These are phyloP conservation scores for Cirrhinus molitorella DNA, from an alignment of 2,797 vertebrate genomes.

Conservation along the genomic window DNA sequence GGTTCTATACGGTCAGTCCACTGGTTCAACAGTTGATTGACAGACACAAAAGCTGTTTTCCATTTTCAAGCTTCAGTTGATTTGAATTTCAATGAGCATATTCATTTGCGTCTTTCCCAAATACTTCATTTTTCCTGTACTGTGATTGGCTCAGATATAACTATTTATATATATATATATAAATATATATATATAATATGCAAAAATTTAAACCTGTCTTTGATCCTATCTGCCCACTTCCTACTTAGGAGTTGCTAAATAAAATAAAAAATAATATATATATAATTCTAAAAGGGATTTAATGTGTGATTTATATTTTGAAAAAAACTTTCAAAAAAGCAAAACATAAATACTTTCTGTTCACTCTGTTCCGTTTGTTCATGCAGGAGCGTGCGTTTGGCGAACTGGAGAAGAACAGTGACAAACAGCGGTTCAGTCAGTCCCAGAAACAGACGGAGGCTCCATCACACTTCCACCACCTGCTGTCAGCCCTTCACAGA, in stretches of 20 bases:
- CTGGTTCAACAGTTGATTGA: background rate
- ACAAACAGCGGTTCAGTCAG: slow-evolving; percentile 79
- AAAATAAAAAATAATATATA: too few species aligned
- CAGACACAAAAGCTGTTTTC: too few species aligned
- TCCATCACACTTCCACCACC: slow-evolving; percentile 84
- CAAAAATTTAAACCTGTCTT: too few species aligned
- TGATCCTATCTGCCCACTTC: background rate
- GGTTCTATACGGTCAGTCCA: slow-evolving; percentile 82
- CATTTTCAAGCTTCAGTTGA: background rate
- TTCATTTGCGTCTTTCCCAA: background rate
- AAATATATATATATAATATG: too few species aligned
- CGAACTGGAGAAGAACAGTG: slow-evolving; percentile 86
- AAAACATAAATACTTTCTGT: background rate
- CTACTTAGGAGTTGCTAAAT: background rate
- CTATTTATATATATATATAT: too few species aligned
- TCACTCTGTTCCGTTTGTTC: background rate
- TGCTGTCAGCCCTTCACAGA: slow-evolving; percentile 83
- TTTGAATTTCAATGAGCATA: background rate
- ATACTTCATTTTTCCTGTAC: background rate
- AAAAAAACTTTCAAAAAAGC: background rate
- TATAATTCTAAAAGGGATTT: background rate
- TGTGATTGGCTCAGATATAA: too few species aligned
- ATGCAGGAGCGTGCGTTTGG: slow-evolving; percentile 82
- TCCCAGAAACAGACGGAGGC: slow-evolving; percentile 77
- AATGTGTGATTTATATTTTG: background rate